Evolutionary conservation across 2,113 vertebrate genomes (phyloP), one percentile per base, ranked within the genome.

Genomic region (Erpornis zantholeuca): DNA sequence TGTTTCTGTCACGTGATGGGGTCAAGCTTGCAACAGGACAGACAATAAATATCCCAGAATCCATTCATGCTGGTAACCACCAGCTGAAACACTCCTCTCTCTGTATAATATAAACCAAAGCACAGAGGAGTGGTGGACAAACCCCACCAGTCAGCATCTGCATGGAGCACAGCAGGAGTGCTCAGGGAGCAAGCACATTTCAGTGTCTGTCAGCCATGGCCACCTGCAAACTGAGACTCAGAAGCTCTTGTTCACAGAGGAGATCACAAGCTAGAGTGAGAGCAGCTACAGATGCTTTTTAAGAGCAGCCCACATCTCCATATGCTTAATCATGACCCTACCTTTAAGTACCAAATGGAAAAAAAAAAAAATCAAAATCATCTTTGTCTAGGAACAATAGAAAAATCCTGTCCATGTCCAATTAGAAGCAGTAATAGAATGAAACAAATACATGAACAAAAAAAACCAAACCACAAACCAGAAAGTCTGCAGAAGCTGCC

Each of bases 361-460:
- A 38, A 22, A 29, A 45, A 29, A 25, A n/a, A 45, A 35, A 35
- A 15, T 5, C 27, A 21, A 70, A 83, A 84, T 33, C 8, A 69
- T 71, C 56, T 91, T 91, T 91, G 50, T 77, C 63, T 77, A 83
- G 29, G 11, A 85, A 94, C 70, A 94, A 87, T 13, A 88, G 66
- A 87, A 85, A 89, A 92, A 50, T 85, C 61, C 85, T 76, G 59
- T 44, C 65, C 14, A 11, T 84, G 33, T 45, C 59, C 70, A 69
- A 57, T 68, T 72, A 89, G 29, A 54, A 91, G 85, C 59, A 92
- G 54, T 35, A 89, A 86, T 5, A 84, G 60, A 88, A 7, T 25
- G 28, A 87, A 85, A 94, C 24, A 92, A 78, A 56, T 20, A 56
- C 20, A 66, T 0, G 1, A 86, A 65, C 59, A 24, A 60, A 70